These are phyloP conservation scores for Yponomeuta cagnagella DNA, from an alignment of 2,888 invertebrate species.

Conservation along the genomic window DNA sequence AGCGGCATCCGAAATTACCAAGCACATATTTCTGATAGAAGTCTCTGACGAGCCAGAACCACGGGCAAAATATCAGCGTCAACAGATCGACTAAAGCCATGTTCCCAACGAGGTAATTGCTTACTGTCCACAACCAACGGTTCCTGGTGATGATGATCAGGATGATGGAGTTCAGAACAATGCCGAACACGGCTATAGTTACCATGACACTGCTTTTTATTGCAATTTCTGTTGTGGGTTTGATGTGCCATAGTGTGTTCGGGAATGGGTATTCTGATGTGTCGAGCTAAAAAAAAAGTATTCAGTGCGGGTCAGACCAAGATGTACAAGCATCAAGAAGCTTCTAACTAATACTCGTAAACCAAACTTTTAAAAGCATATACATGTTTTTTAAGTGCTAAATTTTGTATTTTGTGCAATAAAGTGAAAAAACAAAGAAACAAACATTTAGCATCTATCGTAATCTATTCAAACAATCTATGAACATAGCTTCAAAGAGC, in stretches of 20 bases:
- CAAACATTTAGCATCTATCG: too few species aligned
- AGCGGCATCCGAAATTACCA: slow-evolving; percentile 82
- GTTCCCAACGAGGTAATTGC: slow-evolving; percentile 84
- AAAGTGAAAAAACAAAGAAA: too few species aligned
- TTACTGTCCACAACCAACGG: slow-evolving; percentile 79
- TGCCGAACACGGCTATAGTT: slow-evolving; percentile 78
- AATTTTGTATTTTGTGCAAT: too few species aligned
- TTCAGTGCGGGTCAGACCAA: neutral
- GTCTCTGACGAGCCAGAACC: slow-evolving; percentile 84
- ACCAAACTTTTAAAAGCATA: too few species aligned
- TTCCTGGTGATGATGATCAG: slow-evolving; percentile 78
- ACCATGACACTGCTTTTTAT: slow-evolving; percentile 77
- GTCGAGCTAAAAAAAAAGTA: slow-evolving; percentile 43
- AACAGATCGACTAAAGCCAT: slow-evolving; percentile 83
- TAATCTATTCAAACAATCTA: too few species aligned
- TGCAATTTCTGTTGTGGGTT: slow-evolving; percentile 75
- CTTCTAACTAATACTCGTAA: too few species aligned
- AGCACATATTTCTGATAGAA: slow-evolving; percentile 87
- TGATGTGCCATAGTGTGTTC: slow-evolving; percentile 80
- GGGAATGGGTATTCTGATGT: slow-evolving; percentile 71
- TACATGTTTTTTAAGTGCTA: too few species aligned
- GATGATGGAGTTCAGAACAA: slow-evolving; percentile 80
- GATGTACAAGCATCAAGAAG: neutral
- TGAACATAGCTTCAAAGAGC: too few species aligned
- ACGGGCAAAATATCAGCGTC: slow-evolving; percentile 81